Base-by-base conservation (phyloP, 2,113 vertebrate species). In the Rhinoderma darwinii region DNA sequence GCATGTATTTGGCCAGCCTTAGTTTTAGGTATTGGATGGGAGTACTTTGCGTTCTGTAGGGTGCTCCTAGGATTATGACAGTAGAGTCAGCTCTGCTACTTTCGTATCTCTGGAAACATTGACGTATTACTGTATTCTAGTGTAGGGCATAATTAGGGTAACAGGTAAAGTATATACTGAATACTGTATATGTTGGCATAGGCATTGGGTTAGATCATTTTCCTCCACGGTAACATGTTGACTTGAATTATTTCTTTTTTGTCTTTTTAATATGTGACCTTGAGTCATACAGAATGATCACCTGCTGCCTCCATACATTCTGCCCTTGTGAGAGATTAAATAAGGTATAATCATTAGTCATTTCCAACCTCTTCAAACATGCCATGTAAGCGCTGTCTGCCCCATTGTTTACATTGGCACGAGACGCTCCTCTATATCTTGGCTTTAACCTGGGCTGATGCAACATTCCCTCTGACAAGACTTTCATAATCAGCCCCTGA, bases 341-440 rank as follows among this genome's bases (percentile, higher is more conserved):
- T 63, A 43, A 20, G 61, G 22, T 72, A 35, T 86, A 86, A 80
- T 68, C 47, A 81, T 86, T 81, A 86, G 84, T 86, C 76, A 86
- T 81, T 80, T 72, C 43, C 77, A 80, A 54, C 63, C 84, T 86
- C 76, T 81, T 86, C 17, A 86, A 81, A 86, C 76, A 86, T 17
- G 76, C 76, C 68, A 51, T 72, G 84, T 86, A 80, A 50, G 44
- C 41, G 75, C 84, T 32, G 84, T 86, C 84, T 81, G 84, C 78
- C 84, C 35, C 35, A 54, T 30, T 86, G 84, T 86, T 86, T 86
- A 66, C 43, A n/a, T 80, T 86, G 84, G 84, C 84, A 86, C n/a
- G 61, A 39, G 30, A 15, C 47, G 27, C 39, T 22, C 37, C 15
- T 74, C 51, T 70, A 37, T 15, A 51, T 86, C 76, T 86, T 79